Base-by-base conservation (phyloP, 2,113 vertebrate species). In the Bolborhynchus lineola region DNA sequence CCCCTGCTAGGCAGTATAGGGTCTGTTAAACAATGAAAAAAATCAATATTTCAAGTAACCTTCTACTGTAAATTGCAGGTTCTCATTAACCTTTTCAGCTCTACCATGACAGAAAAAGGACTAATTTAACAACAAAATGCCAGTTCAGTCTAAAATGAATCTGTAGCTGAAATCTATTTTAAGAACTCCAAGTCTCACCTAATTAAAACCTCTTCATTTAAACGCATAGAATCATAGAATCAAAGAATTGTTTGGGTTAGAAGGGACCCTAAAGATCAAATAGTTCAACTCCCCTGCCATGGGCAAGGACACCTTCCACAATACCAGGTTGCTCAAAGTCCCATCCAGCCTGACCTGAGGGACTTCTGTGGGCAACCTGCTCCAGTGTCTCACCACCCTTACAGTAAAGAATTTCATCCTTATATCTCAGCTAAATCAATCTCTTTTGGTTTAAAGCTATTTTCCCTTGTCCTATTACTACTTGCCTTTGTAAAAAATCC, bases 31-130 rank as follows among this genome's bases (percentile, higher is more conserved):
- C 14, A 92, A 91, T 28, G 53, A 21, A 39, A 57, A 71, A 74
- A 75, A 89, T 80, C 95, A 77, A 63, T 85, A 70, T 68, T 71
- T 74, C 44, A 57, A 63, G 52, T 41, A 59, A 88, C 13, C 72
- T 89, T 85, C 47, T 55, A 35, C 35, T 47, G 9, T 74, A 93
- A 78, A 57, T 55, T 94, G 81, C 37, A 67, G 44, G 28, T 94
- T 88, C 41, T 75, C 41, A 39, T 94, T 96, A 94, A 95, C 70
- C 50, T 50, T 76, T 96, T 95, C 67, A n/a, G 33, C 65, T 93
- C 83, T 71, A 70, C 12, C 6, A 50, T 44, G 90, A 63, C 20
- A 88, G 44, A 68, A 92, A 79, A 94, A 76, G n/a, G 50, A 82
- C 53, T 70, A 82, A 71, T 90, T 94, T 94, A 71, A 41, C 65